Base-by-base conservation (phyloP, 2,888 invertebrate species). In the Cerastoderma edule region DNA sequence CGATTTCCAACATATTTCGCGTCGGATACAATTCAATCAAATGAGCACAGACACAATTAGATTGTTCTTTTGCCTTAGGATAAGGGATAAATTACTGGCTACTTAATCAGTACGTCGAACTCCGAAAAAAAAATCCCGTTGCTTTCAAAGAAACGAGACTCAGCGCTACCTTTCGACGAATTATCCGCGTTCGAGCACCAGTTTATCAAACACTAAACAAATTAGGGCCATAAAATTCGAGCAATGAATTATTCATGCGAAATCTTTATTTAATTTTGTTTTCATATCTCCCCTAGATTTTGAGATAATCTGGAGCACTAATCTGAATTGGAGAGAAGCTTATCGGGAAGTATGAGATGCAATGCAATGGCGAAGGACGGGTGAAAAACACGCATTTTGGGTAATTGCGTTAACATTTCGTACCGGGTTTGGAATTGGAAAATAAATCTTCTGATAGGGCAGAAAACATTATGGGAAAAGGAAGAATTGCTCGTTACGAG, bases 181-280 rank as follows among this genome's bases (percentile, higher is more conserved):
- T 16, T 33, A 39, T 3, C n/a, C 33, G 13, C 35, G 32, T 39
- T 60, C 60, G 39, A 33, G 35, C 60, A 60, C 60, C 60, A 60
- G n/a, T 60, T 33, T 32, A 60, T 60, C 60, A 39, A 39, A 39
- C n/a, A n/a, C 22, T 60, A 60, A 60, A 60, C 60, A 60, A 60
- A 60, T 60, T 60, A 60, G 35, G 60, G 60, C 27, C 39, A 60
- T 60, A 35, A 60, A 60, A 60, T 50, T 66, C 28, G 33, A 33
- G 50, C 48, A 48, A 66, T 66, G 66, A 66, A 66, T 66, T 33
- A 66, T 66, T 66, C 66, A 66, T 66, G 33, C n/a, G 48, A 33
- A 28, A 24, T 66, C 50, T 66, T 66, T 50, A 50, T 66, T 24
- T 50, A 66, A 50, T 66, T 66, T 44, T 44, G 44, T 33, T 64